Evolutionary conservation across 2,888 invertebrate species (phyloP), one percentile per base, ranked within the genome.

Genomic region (Chrysolina haemoptera): DNA sequence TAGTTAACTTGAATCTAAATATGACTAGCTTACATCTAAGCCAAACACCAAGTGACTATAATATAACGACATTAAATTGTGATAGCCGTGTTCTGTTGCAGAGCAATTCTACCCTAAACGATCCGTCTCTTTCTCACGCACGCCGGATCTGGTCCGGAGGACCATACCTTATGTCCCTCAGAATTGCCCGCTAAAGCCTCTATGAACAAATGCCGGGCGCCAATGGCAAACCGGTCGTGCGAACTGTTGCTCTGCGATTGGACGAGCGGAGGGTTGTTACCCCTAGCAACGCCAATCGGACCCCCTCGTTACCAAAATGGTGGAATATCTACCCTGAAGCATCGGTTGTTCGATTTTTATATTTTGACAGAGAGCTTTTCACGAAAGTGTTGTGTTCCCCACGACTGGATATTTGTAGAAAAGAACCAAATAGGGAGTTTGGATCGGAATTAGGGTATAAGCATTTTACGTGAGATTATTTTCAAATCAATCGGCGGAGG

Each of bases 21-120:
- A 86, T 87, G 88, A 87, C 88, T 88, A 86, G 87, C 88, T 88
- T 88, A 88, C 88, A 87, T 87, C 87, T 88, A 86, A 87, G 88
- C 87, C 87, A 86, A 87, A 87, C 87, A 86, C 85, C 87, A 88
- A 88, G 88, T 88, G 88, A 88, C 86, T 88, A 88, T 88, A 88
- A 88, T 88, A 88, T 88, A 88, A 88, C 88, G 85, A 87, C 86
- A 88, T 88, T 88, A 88, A 88, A 87, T 86, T 86, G 86, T 88
- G 88, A 88, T 88, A 88, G 87, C 87, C 87, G 87, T 88, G 88
- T 87, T 87, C 87, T 87, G 86, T 88, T 88, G 87, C 87, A 87
- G 86, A 81, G 81, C 79, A 80, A 81, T 78, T 75, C 77, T 76
- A 73, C 75, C 76, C 68, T 53, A 72, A 62, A 59, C 73, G 18